Evolutionary conservation across 2,888 invertebrate species (phyloP).

Genomic region (Sicus ferrugineus): DNA sequence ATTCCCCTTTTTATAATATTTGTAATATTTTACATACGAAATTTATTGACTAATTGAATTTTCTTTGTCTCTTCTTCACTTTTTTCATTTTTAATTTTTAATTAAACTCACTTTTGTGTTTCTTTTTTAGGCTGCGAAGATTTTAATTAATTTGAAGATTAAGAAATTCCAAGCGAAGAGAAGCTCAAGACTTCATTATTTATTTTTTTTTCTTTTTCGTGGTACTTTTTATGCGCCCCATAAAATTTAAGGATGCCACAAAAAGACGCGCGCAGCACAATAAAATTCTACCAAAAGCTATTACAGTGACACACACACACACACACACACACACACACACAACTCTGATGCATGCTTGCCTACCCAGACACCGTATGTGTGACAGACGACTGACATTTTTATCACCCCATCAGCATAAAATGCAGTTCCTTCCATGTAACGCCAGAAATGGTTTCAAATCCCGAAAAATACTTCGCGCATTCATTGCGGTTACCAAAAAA

Average conservation of each 20-base stretch:
- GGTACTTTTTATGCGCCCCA: not conserved
- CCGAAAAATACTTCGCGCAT: conserved; percentile 9
- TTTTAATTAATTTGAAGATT: not conserved
- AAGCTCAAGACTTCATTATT: not conserved
- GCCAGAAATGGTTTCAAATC: conserved; percentile 22
- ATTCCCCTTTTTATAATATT: no score
- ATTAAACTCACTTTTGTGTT: no score
- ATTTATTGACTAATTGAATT: no score
- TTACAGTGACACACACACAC: not conserved
- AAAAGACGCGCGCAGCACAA: not conserved
- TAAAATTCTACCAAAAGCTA: not conserved
- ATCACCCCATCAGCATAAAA: conserved; percentile 22
- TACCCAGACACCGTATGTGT: not conserved
- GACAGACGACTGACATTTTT: conserved; percentile 23
- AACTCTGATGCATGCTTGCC: not conserved
- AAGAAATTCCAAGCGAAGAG: conserved; percentile 4
- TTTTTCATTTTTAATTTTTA: no score
- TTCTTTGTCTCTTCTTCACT: no score
- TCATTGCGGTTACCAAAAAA: conserved; percentile 10
- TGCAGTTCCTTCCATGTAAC: conserved; percentile 13
- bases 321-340: conserved; percentile 8
- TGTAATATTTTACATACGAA: no score
- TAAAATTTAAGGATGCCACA: not conserved
- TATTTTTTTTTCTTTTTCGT: not conserved
- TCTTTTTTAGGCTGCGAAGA: no score